Evolutionary conservation across 2,888 invertebrate genomes (phyloP).

Genomic region (Archips xylosteana): DNA sequence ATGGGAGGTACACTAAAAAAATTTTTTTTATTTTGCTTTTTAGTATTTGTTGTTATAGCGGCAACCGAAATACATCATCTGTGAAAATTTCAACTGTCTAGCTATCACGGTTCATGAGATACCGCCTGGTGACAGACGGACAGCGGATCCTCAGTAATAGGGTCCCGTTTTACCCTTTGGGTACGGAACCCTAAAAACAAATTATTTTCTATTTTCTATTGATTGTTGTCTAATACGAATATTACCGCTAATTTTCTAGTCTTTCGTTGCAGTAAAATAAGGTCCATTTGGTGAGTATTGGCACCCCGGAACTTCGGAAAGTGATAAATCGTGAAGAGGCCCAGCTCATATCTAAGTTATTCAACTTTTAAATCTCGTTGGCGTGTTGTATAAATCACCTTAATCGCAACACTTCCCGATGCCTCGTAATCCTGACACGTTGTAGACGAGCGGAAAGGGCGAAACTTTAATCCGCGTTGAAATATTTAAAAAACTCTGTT

Average conservation of each 20-base stretch:
- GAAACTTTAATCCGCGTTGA: constrained; percentile 45
- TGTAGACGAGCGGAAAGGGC: constrained; percentile 42
- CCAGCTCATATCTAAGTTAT: constrained; percentile 33
- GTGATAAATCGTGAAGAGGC: constrained; percentile 31
- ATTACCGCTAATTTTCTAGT: not conserved
- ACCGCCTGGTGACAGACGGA: too few species aligned
- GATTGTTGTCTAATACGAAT: not conserved
- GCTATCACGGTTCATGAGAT: too few species aligned
- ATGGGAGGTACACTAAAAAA: too few species aligned
- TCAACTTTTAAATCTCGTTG: constrained; percentile 44
- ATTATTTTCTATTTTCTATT: not conserved
- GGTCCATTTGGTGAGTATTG: not conserved
- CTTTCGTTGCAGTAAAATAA: not conserved
- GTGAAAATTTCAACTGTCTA: too few species aligned
- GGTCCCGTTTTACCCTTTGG: too few species aligned
- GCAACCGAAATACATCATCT: too few species aligned
- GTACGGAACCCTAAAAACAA: too few species aligned
- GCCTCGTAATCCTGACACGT: constrained; percentile 43
- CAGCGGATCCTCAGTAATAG: too few species aligned
- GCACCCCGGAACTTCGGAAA: constrained; percentile 53
- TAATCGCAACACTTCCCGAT: constrained; percentile 53
- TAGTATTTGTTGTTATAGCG: too few species aligned
- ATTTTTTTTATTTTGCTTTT: too few species aligned
- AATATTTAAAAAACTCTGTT: constrained; percentile 43
- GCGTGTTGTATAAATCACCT: constrained; percentile 57